These are phyloP conservation scores for Drosophila paranaensis DNA, from an alignment of 2,888 invertebrate genomes.

Conservation along the genomic window DNA sequence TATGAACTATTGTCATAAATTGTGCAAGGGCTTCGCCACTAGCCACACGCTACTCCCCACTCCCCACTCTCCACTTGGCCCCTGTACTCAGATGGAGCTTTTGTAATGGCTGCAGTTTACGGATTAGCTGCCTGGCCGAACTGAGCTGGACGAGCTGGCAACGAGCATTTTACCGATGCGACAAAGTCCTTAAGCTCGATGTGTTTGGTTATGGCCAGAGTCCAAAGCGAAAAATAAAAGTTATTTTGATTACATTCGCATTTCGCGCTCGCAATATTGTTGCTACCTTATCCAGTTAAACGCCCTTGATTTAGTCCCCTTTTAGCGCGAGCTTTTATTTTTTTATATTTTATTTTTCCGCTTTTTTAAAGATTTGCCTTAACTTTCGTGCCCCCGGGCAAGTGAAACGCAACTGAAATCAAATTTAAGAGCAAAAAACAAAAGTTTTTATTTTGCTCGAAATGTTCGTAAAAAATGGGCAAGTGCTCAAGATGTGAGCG, in stretches of 20 bases:
- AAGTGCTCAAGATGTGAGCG: slow-evolving; percentile 5
- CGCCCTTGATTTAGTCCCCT: slow-evolving; percentile 48
- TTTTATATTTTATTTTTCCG: slow-evolving; percentile 4
- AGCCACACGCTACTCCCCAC: background rate
- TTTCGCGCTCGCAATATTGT: slow-evolving; percentile 34
- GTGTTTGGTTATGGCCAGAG: slow-evolving; percentile 31
- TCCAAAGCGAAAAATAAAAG: background rate
- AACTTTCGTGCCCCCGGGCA: slow-evolving; percentile 7
- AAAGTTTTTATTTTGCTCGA: slow-evolving; percentile 37
- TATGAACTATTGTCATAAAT: slow-evolving; percentile 12
- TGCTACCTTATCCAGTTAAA: slow-evolving; percentile 47
- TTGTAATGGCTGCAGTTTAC: slow-evolving; percentile 25
- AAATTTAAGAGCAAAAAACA: slow-evolving; percentile 57
- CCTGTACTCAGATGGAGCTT: background rate
- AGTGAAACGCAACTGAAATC: slow-evolving; percentile 36
- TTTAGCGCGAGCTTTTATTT: slow-evolving; percentile 13
- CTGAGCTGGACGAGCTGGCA: background rate
- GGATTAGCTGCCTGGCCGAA: slow-evolving; percentile 20
- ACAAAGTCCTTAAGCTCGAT: slow-evolving; percentile 6
- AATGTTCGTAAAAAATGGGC: slow-evolving; percentile 40
- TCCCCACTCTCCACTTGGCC: too few species aligned
- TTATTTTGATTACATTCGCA: slow-evolving; percentile 51
- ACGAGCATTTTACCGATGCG: slow-evolving; percentile 4
- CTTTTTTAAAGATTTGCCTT: slow-evolving; percentile 37
- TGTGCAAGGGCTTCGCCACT: slow-evolving; percentile 6